Conservation (phyloP, 1,140 invertebrate species). For the Anastrepha obliqua region DNA sequence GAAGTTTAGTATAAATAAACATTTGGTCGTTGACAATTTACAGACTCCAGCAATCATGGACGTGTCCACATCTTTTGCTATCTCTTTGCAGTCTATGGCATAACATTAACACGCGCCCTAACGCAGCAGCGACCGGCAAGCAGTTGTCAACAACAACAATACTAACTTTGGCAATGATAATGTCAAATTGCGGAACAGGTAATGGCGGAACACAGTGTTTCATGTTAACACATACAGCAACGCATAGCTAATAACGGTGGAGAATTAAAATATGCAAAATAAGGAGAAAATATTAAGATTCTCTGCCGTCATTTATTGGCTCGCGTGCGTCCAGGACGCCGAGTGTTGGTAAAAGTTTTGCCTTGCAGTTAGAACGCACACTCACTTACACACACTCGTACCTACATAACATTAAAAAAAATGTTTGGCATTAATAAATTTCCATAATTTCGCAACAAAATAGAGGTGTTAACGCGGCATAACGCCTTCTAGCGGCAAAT, state of each 20-base stretch:
- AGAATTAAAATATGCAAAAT: not conserved
- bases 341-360: not conserved
- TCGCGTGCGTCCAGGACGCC: not conserved
- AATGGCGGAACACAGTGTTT: not conserved
- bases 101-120: not conserved
- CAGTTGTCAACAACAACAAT: not conserved
- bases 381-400: too few relatives aligned
- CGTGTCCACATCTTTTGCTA: not conserved
- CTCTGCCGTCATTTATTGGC: constrained; percentile 12
- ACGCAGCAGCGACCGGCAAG: not conserved
- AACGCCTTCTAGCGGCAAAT: not conserved
- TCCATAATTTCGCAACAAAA: constrained; percentile 47
- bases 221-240: too few relatives aligned
- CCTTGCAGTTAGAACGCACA: not conserved
- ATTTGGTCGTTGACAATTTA: not conserved
- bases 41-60: constrained; percentile 3
- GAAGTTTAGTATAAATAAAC: not conserved
- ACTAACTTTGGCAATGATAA: not conserved
- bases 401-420: not conserved
- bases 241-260: too few relatives aligned
- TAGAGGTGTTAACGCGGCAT: constrained; percentile 3
- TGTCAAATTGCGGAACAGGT: constrained; percentile 20
- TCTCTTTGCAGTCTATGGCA: not conserved
- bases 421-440: constrained; percentile 48
- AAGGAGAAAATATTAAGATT: not conserved